Evolutionary conservation across 37 sponge, comb jelly and placozoan genomes (phyloP).

Genomic region (Agelas oroides): DNA sequence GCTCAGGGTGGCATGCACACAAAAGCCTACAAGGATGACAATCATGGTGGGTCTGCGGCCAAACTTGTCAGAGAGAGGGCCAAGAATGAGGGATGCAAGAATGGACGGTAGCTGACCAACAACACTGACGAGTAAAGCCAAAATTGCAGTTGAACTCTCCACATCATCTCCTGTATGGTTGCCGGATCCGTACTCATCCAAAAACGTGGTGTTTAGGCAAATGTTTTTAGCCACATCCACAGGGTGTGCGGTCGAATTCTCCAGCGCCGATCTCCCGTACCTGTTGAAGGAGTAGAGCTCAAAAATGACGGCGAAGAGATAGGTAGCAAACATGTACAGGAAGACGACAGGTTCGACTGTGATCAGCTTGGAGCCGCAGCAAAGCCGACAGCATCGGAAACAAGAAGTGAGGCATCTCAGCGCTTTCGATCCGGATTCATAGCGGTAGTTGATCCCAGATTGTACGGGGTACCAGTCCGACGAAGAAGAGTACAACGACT

Average conservation of each 20-base stretch:
- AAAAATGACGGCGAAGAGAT: slow-evolving; percentile 37
- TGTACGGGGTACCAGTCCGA: no score
- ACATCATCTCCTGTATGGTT: slow-evolving; percentile 27
- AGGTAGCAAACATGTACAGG: slow-evolving; percentile 49
- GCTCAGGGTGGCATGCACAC: neutral
- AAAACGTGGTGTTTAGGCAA: neutral
- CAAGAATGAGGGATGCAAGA: slow-evolving; percentile 43
- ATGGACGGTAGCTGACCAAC: slow-evolving; percentile 10
- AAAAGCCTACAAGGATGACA: slow-evolving; percentile 12
- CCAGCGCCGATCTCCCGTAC: neutral
- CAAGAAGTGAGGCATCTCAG: neutral
- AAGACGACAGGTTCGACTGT: slow-evolving; percentile 70
- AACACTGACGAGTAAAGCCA: slow-evolving; percentile 33
- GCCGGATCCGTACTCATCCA: neutral
- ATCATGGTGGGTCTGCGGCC: slow-evolving; percentile 58
- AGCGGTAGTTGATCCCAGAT: no score
- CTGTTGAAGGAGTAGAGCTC: slow-evolving; percentile 67
- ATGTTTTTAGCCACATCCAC: neutral
- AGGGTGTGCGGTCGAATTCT: no score
- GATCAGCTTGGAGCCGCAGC: slow-evolving; percentile 26
- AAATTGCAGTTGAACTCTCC: slow-evolving; percentile 15
- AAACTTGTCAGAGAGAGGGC: slow-evolving; percentile 53
- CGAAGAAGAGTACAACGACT: no score
- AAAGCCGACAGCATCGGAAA: neutral
- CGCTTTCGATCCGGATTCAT: no score